These are phyloP conservation scores for Hyles euphorbiae DNA, from an alignment of 1,140 invertebrate species.

Conservation along the genomic window DNA sequence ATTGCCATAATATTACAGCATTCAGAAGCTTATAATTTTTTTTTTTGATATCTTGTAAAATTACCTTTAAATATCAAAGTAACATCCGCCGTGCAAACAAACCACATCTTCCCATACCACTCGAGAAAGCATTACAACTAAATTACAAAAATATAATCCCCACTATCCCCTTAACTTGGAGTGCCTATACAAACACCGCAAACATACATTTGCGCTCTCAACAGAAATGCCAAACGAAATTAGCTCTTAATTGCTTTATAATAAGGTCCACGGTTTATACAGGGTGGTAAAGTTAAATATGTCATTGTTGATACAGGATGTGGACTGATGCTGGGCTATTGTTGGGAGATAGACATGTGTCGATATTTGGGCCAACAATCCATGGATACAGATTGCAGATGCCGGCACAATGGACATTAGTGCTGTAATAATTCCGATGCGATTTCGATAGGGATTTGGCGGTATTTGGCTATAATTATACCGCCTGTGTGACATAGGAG, in stretches of 20 bases:
- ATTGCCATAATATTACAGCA: too few species aligned
- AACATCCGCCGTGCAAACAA: too few species aligned
- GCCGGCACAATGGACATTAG: constrained; percentile 1
- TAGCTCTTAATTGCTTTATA: background rate
- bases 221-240: background rate
- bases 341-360: constrained; percentile 60
- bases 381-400: constrained; percentile 18
- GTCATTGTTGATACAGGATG: constrained; percentile 38
- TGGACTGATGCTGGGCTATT: constrained; percentile 39
- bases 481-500: too few species aligned
- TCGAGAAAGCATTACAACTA: constrained; percentile 53
- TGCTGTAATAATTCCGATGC: too few species aligned
- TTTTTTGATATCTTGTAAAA: too few species aligned
- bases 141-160: constrained; percentile 63
- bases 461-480: too few species aligned
- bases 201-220: constrained; percentile 15
- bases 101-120: constrained; percentile 16
- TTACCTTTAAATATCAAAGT: too few species aligned
- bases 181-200: constrained; percentile 55
- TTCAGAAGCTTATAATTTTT: too few species aligned
- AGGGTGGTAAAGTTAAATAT: constrained; percentile 3
- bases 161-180: constrained; percentile 55
- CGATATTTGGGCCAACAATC: constrained; percentile 45
- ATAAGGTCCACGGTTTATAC: background rate
- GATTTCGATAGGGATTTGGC: too few species aligned